A percentile compares a stretch with the other conserved stretches of the same genome.
These are phyloP conservation scores for Gastrophysa polygoni DNA, from an alignment of 2,888 invertebrate species.

Conservation along the genomic window DNA sequence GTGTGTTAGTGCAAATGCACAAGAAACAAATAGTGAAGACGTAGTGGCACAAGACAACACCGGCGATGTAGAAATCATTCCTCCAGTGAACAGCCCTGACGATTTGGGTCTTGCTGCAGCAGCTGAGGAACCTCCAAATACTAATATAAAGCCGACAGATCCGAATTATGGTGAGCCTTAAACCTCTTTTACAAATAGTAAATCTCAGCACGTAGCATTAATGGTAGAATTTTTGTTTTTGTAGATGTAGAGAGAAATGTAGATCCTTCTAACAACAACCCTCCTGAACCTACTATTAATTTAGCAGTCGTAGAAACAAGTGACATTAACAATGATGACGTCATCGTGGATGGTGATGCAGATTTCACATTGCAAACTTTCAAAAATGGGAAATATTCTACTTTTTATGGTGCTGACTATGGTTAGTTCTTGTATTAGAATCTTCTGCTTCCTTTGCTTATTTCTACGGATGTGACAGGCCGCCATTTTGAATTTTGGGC, in stretches of 20 bases:
- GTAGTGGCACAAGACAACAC: conserved; percentile 17
- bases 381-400: conserved; percentile 40
- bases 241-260: conserved; percentile 35
- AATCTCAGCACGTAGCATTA: not conserved
- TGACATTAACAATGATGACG: conserved; percentile 30
- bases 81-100: not conserved
- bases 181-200: not conserved
- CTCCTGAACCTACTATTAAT: conserved; percentile 8
- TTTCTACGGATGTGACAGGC: not conserved
- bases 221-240: conserved; percentile 31
- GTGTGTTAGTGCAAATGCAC: conserved; percentile 9
- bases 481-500: conserved; percentile 2
- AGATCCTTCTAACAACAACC: conserved; percentile 19
- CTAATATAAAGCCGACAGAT: conserved; percentile 13
- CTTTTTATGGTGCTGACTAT: conserved; percentile 45
- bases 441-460: conserved; percentile 6
- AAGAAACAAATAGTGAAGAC: not conserved
- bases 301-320: conserved; percentile 27
- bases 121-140: conserved; percentile 12
- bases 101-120: conserved; percentile 6
- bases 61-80: conserved; percentile 29
- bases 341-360: conserved; percentile 22
- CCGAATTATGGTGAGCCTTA: conserved; percentile 24
- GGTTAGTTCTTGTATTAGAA: conserved; percentile 45
- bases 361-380: conserved; percentile 31